Evolutionary conservation across 2,888 invertebrate species (phyloP), one percentile per base, ranked within the genome.

Genomic region (Campoplex nolae): DNA sequence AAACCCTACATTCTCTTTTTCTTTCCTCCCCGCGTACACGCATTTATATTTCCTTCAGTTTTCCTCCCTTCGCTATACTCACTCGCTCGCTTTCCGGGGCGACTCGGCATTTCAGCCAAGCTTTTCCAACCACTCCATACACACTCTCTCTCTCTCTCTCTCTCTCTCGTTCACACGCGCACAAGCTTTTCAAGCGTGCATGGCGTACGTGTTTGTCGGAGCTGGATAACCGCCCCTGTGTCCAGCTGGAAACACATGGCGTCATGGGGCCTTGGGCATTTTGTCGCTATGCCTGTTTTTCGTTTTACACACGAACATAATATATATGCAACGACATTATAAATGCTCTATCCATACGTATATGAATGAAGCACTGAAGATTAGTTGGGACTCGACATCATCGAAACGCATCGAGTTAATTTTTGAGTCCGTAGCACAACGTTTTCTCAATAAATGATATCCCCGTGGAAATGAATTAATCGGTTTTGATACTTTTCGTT

Each of bases 221-320:
- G 45, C 13, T 74, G 23, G 71, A 78, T 56, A 67, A 84, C 88
- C 84, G 77, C 77, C 88, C 87, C 87, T 87, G 89, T 88, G 90
- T 91, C 91, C 92, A 92, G 91, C 92, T 92, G 92, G 92, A 93
- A 93, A 93, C 93, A 93, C 93, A 93, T 93, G 94, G 92, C 92
- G 92, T 91, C 91, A 90, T 90, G 85, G 89, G 89, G 68, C 79
- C 67, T 86, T 89, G 89, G 80, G 75, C 71, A 75, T 42, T 62
- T 70, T 83, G 68, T 65, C 74, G 45, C 45, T 45, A 45, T 45
- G 45, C 45, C 3, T 45, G 11, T 45, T 45, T 45, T 45, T 45
- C 45, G 45, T 45, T 0, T 23, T 23, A 23, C 11, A 45, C 45
- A 3, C 11, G 45, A 45, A 11, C 45, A 45, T 23, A 23, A 23